Evolutionary conservation across 2,113 vertebrate species (phyloP).

Genomic region (Amia ocellicauda): DNA sequence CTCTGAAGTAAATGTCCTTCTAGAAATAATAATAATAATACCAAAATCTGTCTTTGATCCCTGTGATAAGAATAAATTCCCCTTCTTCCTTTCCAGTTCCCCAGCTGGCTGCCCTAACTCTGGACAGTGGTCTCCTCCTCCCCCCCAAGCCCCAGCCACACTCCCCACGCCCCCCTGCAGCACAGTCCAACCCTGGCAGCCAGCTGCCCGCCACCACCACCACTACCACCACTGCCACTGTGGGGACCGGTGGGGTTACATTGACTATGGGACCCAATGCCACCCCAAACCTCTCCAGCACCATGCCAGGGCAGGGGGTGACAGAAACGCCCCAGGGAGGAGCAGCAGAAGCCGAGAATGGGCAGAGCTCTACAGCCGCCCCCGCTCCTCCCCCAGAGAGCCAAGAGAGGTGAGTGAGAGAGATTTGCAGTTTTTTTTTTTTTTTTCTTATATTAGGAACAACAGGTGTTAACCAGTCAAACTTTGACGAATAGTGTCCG

Average conservation of each 20-base stretch:
- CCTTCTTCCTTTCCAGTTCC: conserved; percentile 75
- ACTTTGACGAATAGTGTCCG: too few relatives aligned
- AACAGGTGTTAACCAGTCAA: too few relatives aligned
- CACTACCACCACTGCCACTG: conserved; percentile 38
- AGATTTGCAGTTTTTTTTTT: too few relatives aligned
- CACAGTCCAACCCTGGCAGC: conserved; percentile 50
- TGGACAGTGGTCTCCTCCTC: conserved; percentile 84
- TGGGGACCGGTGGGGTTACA: conserved; percentile 58
- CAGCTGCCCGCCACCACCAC: conserved; percentile 40
- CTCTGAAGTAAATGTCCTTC: too few relatives aligned
- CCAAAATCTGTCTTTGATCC: too few relatives aligned
- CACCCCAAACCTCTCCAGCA: conserved; percentile 49
- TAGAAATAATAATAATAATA: too few relatives aligned
- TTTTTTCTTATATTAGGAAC: too few relatives aligned
- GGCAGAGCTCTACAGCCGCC: conserved; percentile 59
- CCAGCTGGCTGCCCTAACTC: conserved; percentile 80
- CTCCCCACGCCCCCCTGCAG: conserved; percentile 41
- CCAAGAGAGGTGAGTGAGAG: conserved; percentile 58
- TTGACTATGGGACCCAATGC: conserved; percentile 54
- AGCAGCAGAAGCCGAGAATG: conserved; percentile 61
- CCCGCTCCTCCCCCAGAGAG: conserved; percentile 52
- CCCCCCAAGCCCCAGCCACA: conserved; percentile 77
- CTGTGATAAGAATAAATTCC: too few relatives aligned
- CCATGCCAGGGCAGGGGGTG: conserved; percentile 46
- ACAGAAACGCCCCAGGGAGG: conserved; percentile 64